phyloP scores from a whole-genome alignment of 2,797 vertebrate species.

The Sebastes miniatus region DNA sequence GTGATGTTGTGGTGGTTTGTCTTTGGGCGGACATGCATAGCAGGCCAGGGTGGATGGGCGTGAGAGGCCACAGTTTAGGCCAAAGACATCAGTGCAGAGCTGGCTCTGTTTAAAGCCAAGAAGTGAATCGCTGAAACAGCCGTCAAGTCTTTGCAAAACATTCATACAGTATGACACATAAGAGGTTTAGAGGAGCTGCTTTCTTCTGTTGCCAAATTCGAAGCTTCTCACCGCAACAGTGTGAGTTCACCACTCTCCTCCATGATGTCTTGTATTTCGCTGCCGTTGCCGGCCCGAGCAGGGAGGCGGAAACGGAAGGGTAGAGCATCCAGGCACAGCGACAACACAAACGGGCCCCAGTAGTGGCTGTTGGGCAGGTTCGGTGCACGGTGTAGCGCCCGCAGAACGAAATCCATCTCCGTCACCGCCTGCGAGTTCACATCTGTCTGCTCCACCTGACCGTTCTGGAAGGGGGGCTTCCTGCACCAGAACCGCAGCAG shows the following conservation, averaged over 20 bases:
- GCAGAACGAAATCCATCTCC: constrained; percentile 67
- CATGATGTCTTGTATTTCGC: constrained; percentile 56
- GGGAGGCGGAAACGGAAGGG: constrained; percentile 68
- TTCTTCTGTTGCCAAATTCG: background rate
- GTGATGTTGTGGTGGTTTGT: constrained; percentile 64
- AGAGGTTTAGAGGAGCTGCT: background rate
- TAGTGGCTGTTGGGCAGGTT: constrained; percentile 72
- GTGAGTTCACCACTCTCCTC: constrained; percentile 59
- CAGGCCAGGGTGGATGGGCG: constrained; percentile 49
- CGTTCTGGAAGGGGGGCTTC: constrained; percentile 70
- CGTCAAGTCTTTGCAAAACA: constrained; percentile 4
- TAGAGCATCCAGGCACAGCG: constrained; percentile 71
- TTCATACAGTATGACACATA: background rate
- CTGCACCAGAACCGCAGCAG: constrained; percentile 72
- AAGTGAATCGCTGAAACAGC: constrained; percentile 18
- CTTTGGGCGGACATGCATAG: constrained; percentile 54
- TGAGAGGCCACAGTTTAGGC: constrained; percentile 53
- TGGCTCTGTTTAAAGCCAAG: constrained; percentile 10
- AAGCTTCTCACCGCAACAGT: constrained; percentile 57
- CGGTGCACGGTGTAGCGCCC: constrained; percentile 49
- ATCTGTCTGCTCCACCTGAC: constrained; percentile 73
- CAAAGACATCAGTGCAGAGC: constrained; percentile 25
- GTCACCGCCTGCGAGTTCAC: background rate
- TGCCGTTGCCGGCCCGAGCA: background rate
- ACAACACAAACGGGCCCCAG: constrained; percentile 77